Evolutionary conservation across 1,140 invertebrate species (phyloP).

Genomic region (Laodelphax striatellus): DNA sequence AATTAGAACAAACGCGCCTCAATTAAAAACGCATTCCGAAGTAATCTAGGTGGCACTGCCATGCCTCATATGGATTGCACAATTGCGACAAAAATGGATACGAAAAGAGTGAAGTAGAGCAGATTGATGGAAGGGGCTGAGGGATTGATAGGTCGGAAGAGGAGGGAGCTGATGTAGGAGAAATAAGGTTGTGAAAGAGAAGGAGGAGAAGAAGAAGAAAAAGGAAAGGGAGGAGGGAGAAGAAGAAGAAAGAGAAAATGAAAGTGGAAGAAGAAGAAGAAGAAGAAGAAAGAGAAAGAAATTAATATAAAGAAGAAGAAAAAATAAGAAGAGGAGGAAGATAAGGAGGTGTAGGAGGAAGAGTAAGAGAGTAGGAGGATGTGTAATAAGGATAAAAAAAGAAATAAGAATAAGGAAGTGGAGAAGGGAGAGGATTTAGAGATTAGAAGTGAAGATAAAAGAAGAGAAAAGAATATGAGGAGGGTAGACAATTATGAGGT

Average conservation of each 20-base stretch:
- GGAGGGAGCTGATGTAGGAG: too few relatives aligned
- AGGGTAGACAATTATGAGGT: too few relatives aligned
- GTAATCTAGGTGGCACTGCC: too few relatives aligned
- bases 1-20: too few relatives aligned
- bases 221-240: neutral
- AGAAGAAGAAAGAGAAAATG: too few relatives aligned
- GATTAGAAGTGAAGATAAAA: neutral
- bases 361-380: neutral
- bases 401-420: neutral
- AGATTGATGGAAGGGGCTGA: too few relatives aligned
- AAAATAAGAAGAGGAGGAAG: neutral
- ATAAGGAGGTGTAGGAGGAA: neutral
- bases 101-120: too few relatives aligned
- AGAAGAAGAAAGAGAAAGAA: neutral
- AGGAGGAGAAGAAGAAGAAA: neutral
- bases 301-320: neutral
- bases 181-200: neutral
- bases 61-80: too few relatives aligned
- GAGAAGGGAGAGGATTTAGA: neutral
- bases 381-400: neutral
- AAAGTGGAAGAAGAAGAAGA: neutral
- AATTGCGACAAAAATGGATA: too few relatives aligned
- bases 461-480: too few relatives aligned
- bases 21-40: too few relatives aligned
- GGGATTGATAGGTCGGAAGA: too few relatives aligned